These are phyloP conservation scores for Anhinga rufa DNA, from an alignment of 2,113 vertebrate genomes.

Conservation along the genomic window DNA sequence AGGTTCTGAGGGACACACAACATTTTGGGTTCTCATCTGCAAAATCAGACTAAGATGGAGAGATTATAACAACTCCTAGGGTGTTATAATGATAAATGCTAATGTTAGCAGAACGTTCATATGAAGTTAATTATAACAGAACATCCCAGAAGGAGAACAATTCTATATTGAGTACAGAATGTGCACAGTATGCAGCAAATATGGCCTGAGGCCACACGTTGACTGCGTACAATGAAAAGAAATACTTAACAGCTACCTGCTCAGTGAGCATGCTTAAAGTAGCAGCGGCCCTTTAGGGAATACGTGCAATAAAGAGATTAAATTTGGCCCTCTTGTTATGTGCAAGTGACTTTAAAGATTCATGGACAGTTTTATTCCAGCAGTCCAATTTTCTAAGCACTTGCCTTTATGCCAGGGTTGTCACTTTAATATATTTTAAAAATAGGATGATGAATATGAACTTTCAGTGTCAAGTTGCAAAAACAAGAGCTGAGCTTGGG, in stretches of 20 bases:
- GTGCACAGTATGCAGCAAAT: neutral
- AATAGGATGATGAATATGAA: neutral
- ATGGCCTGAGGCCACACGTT: neutral
- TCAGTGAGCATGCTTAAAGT: neutral
- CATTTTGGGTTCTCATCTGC: neutral
- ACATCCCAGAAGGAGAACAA: constrained; percentile 37
- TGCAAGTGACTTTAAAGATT: constrained; percentile 28
- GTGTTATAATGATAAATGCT: constrained; percentile 21
- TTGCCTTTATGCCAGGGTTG: neutral
- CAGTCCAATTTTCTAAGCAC: neutral
- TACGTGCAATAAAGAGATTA: neutral
- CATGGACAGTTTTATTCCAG: neutral
- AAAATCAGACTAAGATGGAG: neutral
- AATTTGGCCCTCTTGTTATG: neutral
- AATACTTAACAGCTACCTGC: constrained; percentile 14
- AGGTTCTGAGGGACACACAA: neutral
- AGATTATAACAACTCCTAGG: neutral
- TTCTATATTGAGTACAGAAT: constrained; percentile 25
- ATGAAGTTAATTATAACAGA: constrained; percentile 48
- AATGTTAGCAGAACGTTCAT: neutral
- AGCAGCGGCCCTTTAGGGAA: neutral
- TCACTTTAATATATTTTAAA: neutral
- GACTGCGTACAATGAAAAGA: neutral
- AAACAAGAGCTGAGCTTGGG: neutral
- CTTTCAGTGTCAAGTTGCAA: neutral